phyloP scores from a whole-genome alignment of 2,113 vertebrate genomes.

The Odocoileus hemionus region DNA sequence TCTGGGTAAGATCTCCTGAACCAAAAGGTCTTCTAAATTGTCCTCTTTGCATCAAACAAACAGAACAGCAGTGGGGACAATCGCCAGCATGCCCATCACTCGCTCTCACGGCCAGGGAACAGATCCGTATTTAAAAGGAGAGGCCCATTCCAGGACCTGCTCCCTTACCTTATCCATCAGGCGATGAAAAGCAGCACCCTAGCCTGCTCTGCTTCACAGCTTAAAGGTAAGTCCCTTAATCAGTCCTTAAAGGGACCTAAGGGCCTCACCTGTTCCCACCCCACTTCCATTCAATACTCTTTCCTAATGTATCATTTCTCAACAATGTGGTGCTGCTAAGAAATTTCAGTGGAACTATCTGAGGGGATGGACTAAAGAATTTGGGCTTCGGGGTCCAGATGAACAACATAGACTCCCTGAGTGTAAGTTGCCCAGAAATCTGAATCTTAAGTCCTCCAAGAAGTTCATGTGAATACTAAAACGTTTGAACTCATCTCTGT shows the following conservation, averaged over 20 bases:
- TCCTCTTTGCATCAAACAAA: background rate
- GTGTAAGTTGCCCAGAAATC: background rate
- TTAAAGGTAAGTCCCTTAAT: constrained; percentile 73
- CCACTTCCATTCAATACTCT: background rate
- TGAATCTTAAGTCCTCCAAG: background rate
- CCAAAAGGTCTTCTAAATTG: constrained; percentile 36
- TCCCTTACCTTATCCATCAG: constrained; percentile 53
- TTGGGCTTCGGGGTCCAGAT: background rate
- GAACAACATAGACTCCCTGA: background rate
- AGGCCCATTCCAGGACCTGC: background rate
- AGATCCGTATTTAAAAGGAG: constrained; percentile 29
- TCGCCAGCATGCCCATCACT: background rate
- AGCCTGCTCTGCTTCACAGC: background rate
- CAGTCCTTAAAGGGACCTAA: constrained; percentile 76
- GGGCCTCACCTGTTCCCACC: background rate
- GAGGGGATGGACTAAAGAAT: constrained; percentile 7
- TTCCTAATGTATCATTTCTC: background rate
- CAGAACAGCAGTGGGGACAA: background rate
- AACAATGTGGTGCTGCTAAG: background rate
- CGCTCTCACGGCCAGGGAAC: background rate
- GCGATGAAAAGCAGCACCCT: background rate
- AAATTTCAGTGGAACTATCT: background rate
- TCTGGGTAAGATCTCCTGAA: background rate
- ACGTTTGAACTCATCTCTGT: background rate
- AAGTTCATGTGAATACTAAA: background rate